Base-by-base conservation (phyloP, 2,797 vertebrate genomes). In the Pipistrellus pygmaeus region DNA sequence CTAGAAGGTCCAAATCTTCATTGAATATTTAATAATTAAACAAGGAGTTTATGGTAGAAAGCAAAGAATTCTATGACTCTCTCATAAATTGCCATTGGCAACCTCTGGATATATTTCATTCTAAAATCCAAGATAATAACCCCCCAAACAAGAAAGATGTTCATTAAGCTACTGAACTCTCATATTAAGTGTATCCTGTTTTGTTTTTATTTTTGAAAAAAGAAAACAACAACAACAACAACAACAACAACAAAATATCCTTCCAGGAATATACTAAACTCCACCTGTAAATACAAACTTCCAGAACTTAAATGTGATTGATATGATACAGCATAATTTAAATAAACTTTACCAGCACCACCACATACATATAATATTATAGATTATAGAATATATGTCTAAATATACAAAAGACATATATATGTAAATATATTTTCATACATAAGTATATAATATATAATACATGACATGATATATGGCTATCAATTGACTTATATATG, bases 41-140 rank as follows among this genome's bases (percentile, higher is more conserved):
- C 98, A 99, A 98, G 96, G 98, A 99, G 64, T 99, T 98, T 97
- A 99, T 99, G 98, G 98, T 99, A 96, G 98, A 98, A 96, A 99
- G 99, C 23, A 98, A 99, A 98, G 99, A 99, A 97, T 98, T 99
- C n/a, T 99, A 99, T 1, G 98, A 99, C 53, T 98, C 99, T 60
- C 98, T 99, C 96, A 99, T 99, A 98, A 98, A 97, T 97, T 99
- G 98, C 97, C 99, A 98, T 96, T 99, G 99, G 99, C 99, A 99
- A 78, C 98, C 98, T 68, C 96, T 99, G 98, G 98, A 99, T 97
- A 98, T 98, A 87, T 98, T 99, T 87, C 98, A 98, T 75, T 99
- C 98, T 25, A 97, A 98, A 84, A 98, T 99, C 94, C 98, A 98
- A 6, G 96, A 98, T 62, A 95, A 98, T 89, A 94, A 95, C 96